Evolutionary conservation across 2,888 invertebrate genomes (phyloP).

Genomic region (Subacronicta megacephala): DNA sequence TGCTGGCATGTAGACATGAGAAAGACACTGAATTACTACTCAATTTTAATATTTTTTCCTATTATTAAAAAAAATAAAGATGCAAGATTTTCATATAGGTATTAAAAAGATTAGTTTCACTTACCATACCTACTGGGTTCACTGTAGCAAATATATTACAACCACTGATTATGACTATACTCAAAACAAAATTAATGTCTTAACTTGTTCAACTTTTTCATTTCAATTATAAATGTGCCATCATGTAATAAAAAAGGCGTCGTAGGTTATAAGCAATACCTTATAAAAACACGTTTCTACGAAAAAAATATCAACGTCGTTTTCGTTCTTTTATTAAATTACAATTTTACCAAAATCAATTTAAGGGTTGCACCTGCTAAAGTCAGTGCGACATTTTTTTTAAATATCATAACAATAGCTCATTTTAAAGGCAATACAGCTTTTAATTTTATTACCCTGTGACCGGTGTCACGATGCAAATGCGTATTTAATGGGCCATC

Average conservation of each 20-base stretch:
- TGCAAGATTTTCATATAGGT: too few species aligned
- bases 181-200: too few species aligned
- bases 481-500: conserved; percentile 67
- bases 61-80: too few species aligned
- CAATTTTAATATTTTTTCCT: too few species aligned
- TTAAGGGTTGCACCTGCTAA: conserved; percentile 58
- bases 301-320: conserved; percentile 23
- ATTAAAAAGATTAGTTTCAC: too few species aligned
- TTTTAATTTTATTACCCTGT: conserved; percentile 69
- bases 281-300: conserved; percentile 17
- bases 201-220: conserved; percentile 5
- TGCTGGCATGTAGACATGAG: too few species aligned
- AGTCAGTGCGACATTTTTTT: conserved; percentile 50
- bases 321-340: conserved; percentile 46
- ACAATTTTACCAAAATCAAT: conserved; percentile 52
- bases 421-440: conserved; percentile 56
- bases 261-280: conserved; percentile 12
- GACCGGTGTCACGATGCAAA: conserved; percentile 62
- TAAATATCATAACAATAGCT: conserved; percentile 57
- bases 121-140: too few species aligned
- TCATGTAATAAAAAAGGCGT: conserved; percentile 20
- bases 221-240: conserved; percentile 19
- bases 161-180: too few species aligned
- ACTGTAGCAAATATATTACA: too few species aligned
- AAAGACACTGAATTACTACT: too few species aligned